phyloP scores from a whole-genome alignment of 2,797 vertebrate genomes.

The Orientallactaga sibirica region DNA sequence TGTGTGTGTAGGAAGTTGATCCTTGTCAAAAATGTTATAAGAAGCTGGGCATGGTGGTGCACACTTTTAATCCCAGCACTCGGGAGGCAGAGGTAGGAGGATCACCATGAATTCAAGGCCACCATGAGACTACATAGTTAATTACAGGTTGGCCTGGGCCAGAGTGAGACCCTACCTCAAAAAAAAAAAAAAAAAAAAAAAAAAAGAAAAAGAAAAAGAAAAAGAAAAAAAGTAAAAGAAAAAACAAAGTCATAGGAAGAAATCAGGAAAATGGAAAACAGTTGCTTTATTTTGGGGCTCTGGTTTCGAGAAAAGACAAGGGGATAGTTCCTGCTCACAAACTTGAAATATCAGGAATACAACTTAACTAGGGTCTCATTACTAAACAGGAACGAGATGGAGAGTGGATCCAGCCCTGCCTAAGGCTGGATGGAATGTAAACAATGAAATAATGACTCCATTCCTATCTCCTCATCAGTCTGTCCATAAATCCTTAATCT shows the following conservation, averaged over 20 bases:
- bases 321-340: slow-evolving; percentile 29
- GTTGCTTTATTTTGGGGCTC: neutral
- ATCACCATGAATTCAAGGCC: too few relatives aligned
- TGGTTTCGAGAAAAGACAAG: neutral
- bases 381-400: slow-evolving; percentile 29
- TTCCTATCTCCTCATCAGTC: neutral
- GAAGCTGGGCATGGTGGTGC: neutral
- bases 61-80: too few relatives aligned
- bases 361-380: slow-evolving; percentile 24
- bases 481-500: neutral
- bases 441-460: neutral
- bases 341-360: slow-evolving; percentile 20
- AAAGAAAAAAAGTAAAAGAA: too few relatives aligned
- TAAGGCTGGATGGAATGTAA: neutral
- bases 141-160: too few relatives aligned
- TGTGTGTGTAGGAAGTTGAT: neutral
- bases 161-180: too few relatives aligned
- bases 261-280: slow-evolving; percentile 29
- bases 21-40: slow-evolving; percentile 51
- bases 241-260: slow-evolving; percentile 46
- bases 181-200: too few relatives aligned
- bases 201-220: neutral
- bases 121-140: too few relatives aligned
- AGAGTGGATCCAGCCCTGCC: neutral
- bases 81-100: too few relatives aligned